These are phyloP conservation scores for Alcis repandata DNA, from an alignment of 2,888 invertebrate species.

Conservation along the genomic window DNA sequence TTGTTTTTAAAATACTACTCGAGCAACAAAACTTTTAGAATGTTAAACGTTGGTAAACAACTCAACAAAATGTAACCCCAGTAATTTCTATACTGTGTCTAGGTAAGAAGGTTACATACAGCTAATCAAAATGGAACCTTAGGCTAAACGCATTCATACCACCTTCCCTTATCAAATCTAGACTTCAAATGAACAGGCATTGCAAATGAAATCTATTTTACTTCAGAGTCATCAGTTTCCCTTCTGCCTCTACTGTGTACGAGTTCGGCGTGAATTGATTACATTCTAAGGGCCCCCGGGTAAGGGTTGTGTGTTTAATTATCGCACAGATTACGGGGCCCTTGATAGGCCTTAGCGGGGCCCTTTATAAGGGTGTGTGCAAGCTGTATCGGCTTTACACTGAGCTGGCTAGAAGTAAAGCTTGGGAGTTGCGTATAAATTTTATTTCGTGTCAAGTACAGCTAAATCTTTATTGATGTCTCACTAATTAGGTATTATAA, in stretches of 20 bases:
- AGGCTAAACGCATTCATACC: not conserved
- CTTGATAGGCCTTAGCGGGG: slow-evolving; percentile 31
- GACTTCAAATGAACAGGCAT: not conserved
- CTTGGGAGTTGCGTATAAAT: no score
- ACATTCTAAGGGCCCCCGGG: slow-evolving; percentile 26
- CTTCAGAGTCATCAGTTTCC: slow-evolving; percentile 8
- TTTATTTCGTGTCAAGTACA: no score
- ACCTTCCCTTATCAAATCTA: not conserved
- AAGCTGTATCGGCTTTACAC: slow-evolving; percentile 10
- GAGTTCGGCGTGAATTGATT: slow-evolving; percentile 24
- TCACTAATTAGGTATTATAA: no score
- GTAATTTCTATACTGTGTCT: not conserved
- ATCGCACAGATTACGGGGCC: slow-evolving; percentile 36
- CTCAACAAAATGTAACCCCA: not conserved
- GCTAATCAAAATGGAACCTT: not conserved
- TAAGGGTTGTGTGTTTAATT: slow-evolving; percentile 42
- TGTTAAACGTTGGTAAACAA: no score
- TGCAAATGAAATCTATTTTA: not conserved
- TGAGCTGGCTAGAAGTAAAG: not conserved
- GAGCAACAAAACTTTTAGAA: no score
- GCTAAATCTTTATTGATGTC: no score
- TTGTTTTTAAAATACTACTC: no score
- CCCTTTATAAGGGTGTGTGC: slow-evolving; percentile 20
- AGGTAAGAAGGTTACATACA: not conserved
- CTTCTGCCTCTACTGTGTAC: slow-evolving; percentile 9